phyloP scores from a whole-genome alignment of 2,888 invertebrate species.

The Philhelius pedissequus region DNA sequence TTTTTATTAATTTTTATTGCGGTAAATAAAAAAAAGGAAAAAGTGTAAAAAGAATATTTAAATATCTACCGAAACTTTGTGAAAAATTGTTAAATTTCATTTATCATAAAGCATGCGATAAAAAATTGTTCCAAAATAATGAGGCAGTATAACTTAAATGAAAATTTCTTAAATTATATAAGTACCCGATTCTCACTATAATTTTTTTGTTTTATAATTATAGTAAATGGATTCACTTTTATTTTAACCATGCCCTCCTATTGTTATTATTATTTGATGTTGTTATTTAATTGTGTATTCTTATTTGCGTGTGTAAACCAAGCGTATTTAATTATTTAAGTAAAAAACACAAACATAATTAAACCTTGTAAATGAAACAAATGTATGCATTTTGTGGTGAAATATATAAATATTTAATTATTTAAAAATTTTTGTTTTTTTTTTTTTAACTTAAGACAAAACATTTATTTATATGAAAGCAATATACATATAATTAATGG shows the following conservation, averaged over 20 bases:
- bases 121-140: constrained; percentile 16
- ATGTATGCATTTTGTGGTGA: constrained; percentile 69
- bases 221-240: constrained; percentile 5
- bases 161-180: background rate
- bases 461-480: constrained; percentile 49
- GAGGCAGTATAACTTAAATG: constrained; percentile 39
- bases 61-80: constrained; percentile 45
- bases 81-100: constrained; percentile 45
- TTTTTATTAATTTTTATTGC: constrained; percentile 33
- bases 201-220: background rate
- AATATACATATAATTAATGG: background rate
- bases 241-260: constrained; percentile 72
- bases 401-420: constrained; percentile 69
- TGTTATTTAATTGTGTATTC: background rate
- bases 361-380: constrained; percentile 56
- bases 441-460: constrained; percentile 53
- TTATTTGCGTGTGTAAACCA: constrained; percentile 34
- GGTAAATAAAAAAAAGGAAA: constrained; percentile 32
- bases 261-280: too few species aligned
- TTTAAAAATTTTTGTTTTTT: constrained; percentile 32
- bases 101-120: constrained; percentile 19
- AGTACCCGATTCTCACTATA: background rate
- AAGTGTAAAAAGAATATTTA: background rate
- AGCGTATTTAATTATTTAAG: constrained; percentile 14
- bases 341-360: background rate